Percentiles rank a stretch among this genome's conserved stretches.
Evolutionary conservation across 2,888 invertebrate species (phyloP).

Genomic region (Drosophila stalkeri): DNA sequence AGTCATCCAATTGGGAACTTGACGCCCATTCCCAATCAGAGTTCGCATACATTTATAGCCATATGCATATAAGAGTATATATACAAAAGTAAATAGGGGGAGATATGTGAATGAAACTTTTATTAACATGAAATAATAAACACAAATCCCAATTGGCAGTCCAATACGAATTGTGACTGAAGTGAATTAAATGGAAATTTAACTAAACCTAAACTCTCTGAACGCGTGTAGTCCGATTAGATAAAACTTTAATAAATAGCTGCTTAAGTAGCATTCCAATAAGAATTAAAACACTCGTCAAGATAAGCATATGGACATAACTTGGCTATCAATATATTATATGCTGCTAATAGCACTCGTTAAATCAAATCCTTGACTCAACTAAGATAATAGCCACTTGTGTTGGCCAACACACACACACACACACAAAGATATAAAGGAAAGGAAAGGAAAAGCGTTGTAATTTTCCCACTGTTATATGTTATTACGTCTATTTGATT

Average conservation of each 20-base stretch:
- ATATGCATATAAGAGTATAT: constrained; percentile 10
- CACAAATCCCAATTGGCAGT: constrained; percentile 3
- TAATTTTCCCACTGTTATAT: constrained; percentile 37
- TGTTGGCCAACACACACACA: constrained; percentile 11
- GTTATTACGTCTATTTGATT: constrained; percentile 60
- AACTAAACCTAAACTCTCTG: not conserved
- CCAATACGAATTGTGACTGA: not conserved
- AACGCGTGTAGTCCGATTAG: not conserved
- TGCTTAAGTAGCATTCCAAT: not conserved
- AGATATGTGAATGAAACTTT: not conserved
- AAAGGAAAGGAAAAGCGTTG: not conserved
- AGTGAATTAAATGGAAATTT: not conserved
- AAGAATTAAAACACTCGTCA: not conserved
- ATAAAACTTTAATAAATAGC: not conserved
- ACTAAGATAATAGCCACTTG: constrained; percentile 62
- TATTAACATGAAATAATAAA: constrained; percentile 12
- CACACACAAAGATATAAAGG: not conserved
- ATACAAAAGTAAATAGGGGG: not conserved
- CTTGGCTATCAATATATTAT: constrained; percentile 14
- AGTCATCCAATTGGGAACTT: constrained; percentile 74
- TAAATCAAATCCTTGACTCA: constrained; percentile 52
- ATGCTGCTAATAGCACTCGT: constrained; percentile 22
- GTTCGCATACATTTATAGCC: not conserved
- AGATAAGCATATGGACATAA: not conserved
- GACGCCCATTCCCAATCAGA: constrained; percentile 30